Conservation (phyloP, 1,140 invertebrate genomes). For the Anastrepha obliqua region DNA sequence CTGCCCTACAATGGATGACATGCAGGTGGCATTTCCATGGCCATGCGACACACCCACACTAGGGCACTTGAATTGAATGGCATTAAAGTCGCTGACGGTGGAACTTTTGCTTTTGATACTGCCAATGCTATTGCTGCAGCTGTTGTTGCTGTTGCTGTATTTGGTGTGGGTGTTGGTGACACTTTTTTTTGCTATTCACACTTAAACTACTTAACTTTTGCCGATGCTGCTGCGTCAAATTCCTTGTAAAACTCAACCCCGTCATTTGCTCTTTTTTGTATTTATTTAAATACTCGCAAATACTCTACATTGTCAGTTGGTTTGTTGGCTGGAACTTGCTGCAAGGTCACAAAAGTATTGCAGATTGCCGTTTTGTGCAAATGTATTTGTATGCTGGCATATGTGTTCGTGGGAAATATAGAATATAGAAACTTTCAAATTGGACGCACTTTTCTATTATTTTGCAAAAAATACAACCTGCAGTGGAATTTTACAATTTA, state of each 20-base stretch:
- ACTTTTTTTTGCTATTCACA: not conserved
- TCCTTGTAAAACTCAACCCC: not conserved
- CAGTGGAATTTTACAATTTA: too few species aligned
- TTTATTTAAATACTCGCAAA: slow-evolving; percentile 1
- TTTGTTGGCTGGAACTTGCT: slow-evolving; percentile 17
- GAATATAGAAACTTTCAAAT: too few species aligned
- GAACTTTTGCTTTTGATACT: not conserved
- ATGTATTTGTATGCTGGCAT: not conserved
- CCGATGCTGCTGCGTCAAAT: not conserved
- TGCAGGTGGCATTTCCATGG: not conserved
- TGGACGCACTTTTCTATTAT: too few species aligned
- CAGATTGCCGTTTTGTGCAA: not conserved
- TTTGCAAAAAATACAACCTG: too few species aligned
- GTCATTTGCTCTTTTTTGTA: not conserved
- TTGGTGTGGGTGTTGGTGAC: not conserved
- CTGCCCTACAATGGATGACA: not conserved
- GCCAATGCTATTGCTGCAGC: too few species aligned
- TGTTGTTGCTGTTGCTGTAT: not conserved
- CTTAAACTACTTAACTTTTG: slow-evolving; percentile 16
- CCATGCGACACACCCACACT: not conserved
- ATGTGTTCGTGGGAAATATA: too few species aligned
- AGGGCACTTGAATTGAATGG: not conserved
- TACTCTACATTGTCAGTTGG: not conserved
- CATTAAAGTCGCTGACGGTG: slow-evolving; percentile 27
- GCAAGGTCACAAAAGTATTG: slow-evolving; percentile 17